Evolutionary conservation across 2,888 invertebrate species (phyloP), one percentile per base, ranked within the genome.

Genomic region (Netelia melanura): DNA sequence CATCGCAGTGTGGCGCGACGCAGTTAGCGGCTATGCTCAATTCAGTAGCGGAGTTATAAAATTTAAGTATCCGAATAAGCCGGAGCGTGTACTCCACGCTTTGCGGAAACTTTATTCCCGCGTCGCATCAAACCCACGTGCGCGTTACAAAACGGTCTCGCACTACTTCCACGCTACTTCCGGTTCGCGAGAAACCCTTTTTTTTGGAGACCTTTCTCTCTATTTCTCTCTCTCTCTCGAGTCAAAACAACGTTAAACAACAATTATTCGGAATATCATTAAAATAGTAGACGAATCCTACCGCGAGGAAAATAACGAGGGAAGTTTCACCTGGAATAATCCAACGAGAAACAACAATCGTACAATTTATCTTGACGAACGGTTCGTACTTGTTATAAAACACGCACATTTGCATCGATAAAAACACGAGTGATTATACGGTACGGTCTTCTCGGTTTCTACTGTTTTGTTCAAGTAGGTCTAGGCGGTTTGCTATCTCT

Each of bases 251-350:
- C 82, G 74, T 48, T 74, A 70, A 61, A 62, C 62, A 48, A 71
- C 21, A 81, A 81, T 78, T 79, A 81, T 81, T 78, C 81, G 52
- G 81, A 81, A 70, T 81, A 79, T 58, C 38, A 74, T 83, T 76
- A 84, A 38, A 67, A 3, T 23, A 30, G 38, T 64, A 6, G 58
- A 58, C 23, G 38, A 44, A 68, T 62, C 17, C 38, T 44, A 17
- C 30, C 44, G 52, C 3, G 2, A 21, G 67, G 6, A 30, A 58
- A 9, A 17, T 8, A 30, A 30, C 30, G 25, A 44, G 48, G 30
- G 67, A 76, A 65, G 54, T 52, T 74, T 74, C 67, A 62, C 43
- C 21, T 21, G 10, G 64, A 43, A 44, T 68, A 62, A 62, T 43
- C 11, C 64, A 81, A 64, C 58, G 79, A 68, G 64, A 65, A 61